Conservation (phyloP, 2,888 invertebrate genomes). For the Tromatobia lineatoria region DNA sequence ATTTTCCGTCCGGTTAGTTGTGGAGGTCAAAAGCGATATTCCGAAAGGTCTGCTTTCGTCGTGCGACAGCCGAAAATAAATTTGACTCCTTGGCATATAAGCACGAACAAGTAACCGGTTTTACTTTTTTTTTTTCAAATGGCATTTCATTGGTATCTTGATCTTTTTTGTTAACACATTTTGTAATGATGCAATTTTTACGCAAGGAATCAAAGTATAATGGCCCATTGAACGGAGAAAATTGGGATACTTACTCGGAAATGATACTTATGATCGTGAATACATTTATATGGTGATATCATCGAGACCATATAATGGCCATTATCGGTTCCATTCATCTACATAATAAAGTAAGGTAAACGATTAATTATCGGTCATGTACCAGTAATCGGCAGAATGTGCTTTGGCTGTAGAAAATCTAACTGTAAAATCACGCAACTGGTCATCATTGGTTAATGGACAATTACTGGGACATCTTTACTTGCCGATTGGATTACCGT, state of each 20-base stretch:
- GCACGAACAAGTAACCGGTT: constrained; percentile 39
- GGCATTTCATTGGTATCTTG: constrained; percentile 6
- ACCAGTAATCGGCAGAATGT: too few species aligned
- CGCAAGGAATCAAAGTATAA: background rate
- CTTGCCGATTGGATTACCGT: too few species aligned
- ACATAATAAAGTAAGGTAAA: too few species aligned
- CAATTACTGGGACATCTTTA: too few species aligned
- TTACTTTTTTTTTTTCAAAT: constrained; percentile 27
- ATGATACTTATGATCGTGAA: background rate
- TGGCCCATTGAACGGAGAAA: background rate
- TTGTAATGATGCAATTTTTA: constrained; percentile 6
- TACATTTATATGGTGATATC: background rate
- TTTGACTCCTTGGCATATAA: constrained; percentile 55
- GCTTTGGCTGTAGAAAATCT: too few species aligned
- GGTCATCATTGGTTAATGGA: too few species aligned
- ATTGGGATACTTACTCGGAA: background rate
- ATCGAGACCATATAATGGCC: background rate
- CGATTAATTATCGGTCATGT: too few species aligned
- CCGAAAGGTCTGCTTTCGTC: constrained; percentile 51
- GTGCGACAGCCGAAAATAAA: constrained; percentile 64
- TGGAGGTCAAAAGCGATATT: constrained; percentile 67
- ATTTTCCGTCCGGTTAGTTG: constrained; percentile 48
- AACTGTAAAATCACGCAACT: too few species aligned
- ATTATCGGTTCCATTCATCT: background rate
- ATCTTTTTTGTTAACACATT: background rate